These are phyloP conservation scores for Itoplectis maculator DNA, from an alignment of 2,888 invertebrate species.

Conservation along the genomic window DNA sequence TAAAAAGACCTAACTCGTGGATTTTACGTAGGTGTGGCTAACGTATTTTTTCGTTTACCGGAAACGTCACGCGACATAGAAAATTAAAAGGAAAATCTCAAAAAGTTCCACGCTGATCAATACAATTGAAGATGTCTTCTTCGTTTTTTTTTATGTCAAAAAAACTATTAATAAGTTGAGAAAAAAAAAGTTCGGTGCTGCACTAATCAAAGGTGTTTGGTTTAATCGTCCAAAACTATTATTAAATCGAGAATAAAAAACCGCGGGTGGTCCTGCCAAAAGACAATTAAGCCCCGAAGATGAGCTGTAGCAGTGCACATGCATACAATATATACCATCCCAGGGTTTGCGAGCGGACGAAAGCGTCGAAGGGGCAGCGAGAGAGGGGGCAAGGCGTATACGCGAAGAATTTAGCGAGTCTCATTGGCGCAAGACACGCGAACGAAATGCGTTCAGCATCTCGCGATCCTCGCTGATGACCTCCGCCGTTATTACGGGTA, in stretches of 20 bases:
- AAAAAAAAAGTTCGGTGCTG: background rate
- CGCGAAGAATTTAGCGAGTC: conserved; percentile 48
- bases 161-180: too few relatives aligned
- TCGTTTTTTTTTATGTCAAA: too few relatives aligned
- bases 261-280: conserved; percentile 52
- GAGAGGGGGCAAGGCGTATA: conserved; percentile 15
- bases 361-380: conserved; percentile 36
- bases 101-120: background rate
- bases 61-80: background rate
- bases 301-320: conserved; percentile 36
- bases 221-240: conserved; percentile 18
- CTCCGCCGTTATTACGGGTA: conserved; percentile 49
- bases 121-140: too few relatives aligned
- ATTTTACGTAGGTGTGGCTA: conserved; percentile 40
- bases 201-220: conserved; percentile 1
- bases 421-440: conserved; percentile 70
- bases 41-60: conserved; percentile 6
- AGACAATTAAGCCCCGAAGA: conserved; percentile 50
- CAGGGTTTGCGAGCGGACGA: conserved; percentile 40
- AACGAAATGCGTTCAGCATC: conserved; percentile 64
- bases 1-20: conserved; percentile 36
- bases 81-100: background rate
- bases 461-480: conserved; percentile 47
- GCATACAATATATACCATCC: conserved; percentile 27
- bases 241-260: conserved; percentile 22